Percentiles rank a stretch among this genome's conserved stretches.
Conservation (phyloP, 2,888 invertebrate species). For the Phyllotreta striolata region DNA sequence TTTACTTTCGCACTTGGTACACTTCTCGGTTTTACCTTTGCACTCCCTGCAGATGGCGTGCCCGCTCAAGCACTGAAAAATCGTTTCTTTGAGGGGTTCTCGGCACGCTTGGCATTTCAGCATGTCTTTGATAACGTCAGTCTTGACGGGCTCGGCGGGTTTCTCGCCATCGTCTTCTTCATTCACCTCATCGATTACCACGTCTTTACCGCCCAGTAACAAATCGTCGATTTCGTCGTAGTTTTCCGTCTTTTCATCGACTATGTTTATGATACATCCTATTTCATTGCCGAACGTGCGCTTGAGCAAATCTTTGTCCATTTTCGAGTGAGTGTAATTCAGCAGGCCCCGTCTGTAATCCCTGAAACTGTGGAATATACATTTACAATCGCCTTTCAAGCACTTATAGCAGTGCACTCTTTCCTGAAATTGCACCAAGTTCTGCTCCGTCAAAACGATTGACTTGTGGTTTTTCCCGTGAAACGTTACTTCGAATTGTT, state of each 20-base stretch:
- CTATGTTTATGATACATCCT: slow-evolving; percentile 30
- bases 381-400: slow-evolving; percentile 36
- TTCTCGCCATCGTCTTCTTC: slow-evolving; percentile 35
- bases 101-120: slow-evolving; percentile 35
- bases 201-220: slow-evolving; percentile 33
- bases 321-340: slow-evolving; percentile 29
- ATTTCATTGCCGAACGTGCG: slow-evolving; percentile 28
- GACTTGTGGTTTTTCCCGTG: slow-evolving; percentile 29
- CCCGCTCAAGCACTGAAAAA: slow-evolving; percentile 38
- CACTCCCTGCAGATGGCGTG: slow-evolving; percentile 40
- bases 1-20: slow-evolving; percentile 33
- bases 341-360: slow-evolving; percentile 35
- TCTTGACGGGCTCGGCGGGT: slow-evolving; percentile 22
- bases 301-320: slow-evolving; percentile 33
- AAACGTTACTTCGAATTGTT: slow-evolving; percentile 35
- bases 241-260: slow-evolving; percentile 34
- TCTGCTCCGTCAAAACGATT: slow-evolving; percentile 29
- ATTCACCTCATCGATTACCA: slow-evolving; percentile 37
- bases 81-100: slow-evolving; percentile 33
- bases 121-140: slow-evolving; percentile 27
- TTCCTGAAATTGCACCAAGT: slow-evolving; percentile 31
- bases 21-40: slow-evolving; percentile 31
- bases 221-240: slow-evolving; percentile 36
- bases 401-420: slow-evolving; percentile 38
- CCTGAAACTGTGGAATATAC: slow-evolving; percentile 28